Evolutionary conservation across 2,113 vertebrate genomes (phyloP), one percentile per base, ranked within the genome.

Genomic region (Protomyctophum bolini): DNA sequence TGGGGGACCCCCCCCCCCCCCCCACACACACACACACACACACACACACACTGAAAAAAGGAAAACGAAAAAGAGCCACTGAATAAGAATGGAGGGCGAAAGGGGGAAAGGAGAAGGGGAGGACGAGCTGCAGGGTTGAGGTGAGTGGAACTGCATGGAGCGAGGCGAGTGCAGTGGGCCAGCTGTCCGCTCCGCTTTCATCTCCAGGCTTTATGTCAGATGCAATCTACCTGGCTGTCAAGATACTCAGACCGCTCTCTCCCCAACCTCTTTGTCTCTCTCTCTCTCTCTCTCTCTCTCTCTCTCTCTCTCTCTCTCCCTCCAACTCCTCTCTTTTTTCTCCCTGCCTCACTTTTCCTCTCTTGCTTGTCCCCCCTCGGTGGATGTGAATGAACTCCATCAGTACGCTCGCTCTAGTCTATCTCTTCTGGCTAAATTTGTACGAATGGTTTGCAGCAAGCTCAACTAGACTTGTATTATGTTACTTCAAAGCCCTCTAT

Each of bases 161-260:
- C 83, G 84, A 67, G 89, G 81, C 76, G 86, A 89, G 86, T 76
- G 72, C 91, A 91, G 80, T 73, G 91, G 92, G 91, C 89, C 92
- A 89, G 91, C 88, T 87, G 86, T 87, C 91, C 89, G 89, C 78
- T 87, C 59, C 65, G 87, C 89, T 94, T 95, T 94, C 85, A 92
- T 94, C 89, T 87, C 56, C 47, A 68, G 75, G 21, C 86, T 87
- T 88, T 85, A 56, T 89, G 85, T 88, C 91, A 87, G 82, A 83
- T 52, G 79, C 88, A 92, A 87, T 89, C 86, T 88, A 91, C 84
- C 89, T 84, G 84, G 64, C 89, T 93, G 92, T 90, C 91, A 90
- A 83, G 33, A 3, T 41, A 41, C 33, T 21, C 54, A 7, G 7
- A 4, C 46, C 58, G 0, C 0, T 8, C 47, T 14, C 21, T 56